Base-by-base conservation (phyloP, 2,797 vertebrate genomes). In the Chrosomus eos region DNA sequence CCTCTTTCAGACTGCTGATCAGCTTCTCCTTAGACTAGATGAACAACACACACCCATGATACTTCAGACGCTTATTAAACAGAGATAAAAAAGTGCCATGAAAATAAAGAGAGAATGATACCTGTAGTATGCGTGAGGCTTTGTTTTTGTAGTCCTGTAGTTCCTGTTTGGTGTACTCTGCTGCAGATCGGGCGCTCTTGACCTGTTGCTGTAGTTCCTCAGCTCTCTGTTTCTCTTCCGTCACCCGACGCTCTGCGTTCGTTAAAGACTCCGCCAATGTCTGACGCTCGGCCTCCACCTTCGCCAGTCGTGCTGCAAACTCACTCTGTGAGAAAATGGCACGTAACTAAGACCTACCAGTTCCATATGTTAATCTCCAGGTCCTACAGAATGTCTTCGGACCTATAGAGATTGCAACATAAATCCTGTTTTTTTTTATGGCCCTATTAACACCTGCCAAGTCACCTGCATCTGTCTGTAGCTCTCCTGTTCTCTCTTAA, bases 1-100 rank as follows among this genome's bases (percentile, higher is more conserved):
- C 97, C 91, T 99, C 98, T 90, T 99, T 99, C 88, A 99, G 92
- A 90, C 98, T 99, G 95, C 96, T 99, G 89, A 99, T 99, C 90
- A 99, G 89, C 92, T 99, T 99, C 90, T 99, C 98, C 94, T 99
- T 99, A 86, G 98, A 99, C 98, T 99, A 88, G 43, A 90, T 9
- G 28, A 82, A 75, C 3, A 87, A 5, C 45, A 16, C 6, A 38
- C 7, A 66, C 23, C 10, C 28, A 55, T 72, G 11, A 79, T 16
- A 55, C 67, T 77, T 55, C 14, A 21, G 19, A 43, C 21, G 26
- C 11, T 21, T 53, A 26, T 58, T 36, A 81, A 67, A 36, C 10
- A 16, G 10, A 21, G 31, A 53, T n/a, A 53, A 77, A 62, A 31
- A 60, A 8, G 58, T n/a, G 7, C n/a, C 19, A n/a, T 36, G 23